A percentile compares a stretch with the other conserved stretches of the same genome.
Conservation (phyloP, 2,113 vertebrate species). For the Calidris pygmaea region DNA sequence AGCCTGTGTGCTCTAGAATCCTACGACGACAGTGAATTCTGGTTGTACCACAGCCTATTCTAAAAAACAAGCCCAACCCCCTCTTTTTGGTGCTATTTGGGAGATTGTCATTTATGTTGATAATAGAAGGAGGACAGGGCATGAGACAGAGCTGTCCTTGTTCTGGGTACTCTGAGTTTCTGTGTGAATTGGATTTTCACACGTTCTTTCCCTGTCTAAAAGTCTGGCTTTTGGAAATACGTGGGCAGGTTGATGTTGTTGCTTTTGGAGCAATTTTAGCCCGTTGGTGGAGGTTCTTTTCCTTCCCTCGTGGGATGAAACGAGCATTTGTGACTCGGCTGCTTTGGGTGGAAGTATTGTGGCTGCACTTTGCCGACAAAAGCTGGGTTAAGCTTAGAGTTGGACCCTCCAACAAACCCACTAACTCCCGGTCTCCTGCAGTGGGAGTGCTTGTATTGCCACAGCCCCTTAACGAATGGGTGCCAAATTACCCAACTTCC, state of each 20-base stretch:
- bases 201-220: background rate
- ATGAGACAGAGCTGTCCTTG: background rate
- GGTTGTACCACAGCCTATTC: background rate
- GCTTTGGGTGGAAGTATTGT: background rate
- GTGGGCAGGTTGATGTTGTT: fast-evolving
- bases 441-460: background rate
- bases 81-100: background rate
- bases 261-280: background rate
- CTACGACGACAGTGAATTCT: background rate
- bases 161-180: background rate
- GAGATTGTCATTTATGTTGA: background rate
- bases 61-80: background rate
- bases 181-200: background rate
- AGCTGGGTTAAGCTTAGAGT: background rate
- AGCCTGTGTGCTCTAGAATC: no score
- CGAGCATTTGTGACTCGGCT: background rate
- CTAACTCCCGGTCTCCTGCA: fast-evolving
- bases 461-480: background rate
- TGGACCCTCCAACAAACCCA: background rate
- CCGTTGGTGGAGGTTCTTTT: background rate
- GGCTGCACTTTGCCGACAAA: background rate
- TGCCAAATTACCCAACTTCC: background rate
- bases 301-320: background rate
- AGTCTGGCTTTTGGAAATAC: background rate
- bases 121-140: background rate